Evolutionary conservation across 2,113 vertebrate species (phyloP).

Genomic region (Bos javanicus): DNA sequence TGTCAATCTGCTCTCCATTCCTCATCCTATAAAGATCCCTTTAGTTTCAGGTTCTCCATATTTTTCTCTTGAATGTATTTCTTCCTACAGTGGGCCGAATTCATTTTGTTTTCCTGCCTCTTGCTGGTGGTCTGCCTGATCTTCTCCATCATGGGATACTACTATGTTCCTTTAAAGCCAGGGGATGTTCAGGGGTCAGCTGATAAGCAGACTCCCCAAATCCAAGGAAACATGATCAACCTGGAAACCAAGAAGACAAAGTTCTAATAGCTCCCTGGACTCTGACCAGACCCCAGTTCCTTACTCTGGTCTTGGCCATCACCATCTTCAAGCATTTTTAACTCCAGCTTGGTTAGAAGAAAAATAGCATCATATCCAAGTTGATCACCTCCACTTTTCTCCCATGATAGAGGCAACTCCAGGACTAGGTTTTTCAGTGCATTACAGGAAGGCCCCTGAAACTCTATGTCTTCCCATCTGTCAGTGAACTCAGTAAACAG

Average conservation of each 20-base stretch:
- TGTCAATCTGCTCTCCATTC: background rate
- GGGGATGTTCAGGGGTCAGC: conserved; percentile 77
- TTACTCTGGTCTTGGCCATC: background rate
- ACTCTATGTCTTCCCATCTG: background rate
- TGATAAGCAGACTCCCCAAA: conserved; percentile 71
- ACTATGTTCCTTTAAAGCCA: conserved; percentile 89
- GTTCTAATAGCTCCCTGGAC: conserved; percentile 78
- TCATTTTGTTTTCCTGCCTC: conserved; percentile 91
- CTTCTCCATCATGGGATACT: conserved; percentile 95
- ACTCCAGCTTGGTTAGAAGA: background rate
- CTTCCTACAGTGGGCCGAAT: conserved; percentile 93
- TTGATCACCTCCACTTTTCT: background rate
- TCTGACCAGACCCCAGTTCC: background rate
- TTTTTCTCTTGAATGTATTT: conserved; percentile 54
- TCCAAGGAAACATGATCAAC: conserved; percentile 69
- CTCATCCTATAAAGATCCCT: background rate
- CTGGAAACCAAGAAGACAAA: conserved; percentile 82
- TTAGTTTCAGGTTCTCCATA: background rate
- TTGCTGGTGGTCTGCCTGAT: conserved; percentile 90
- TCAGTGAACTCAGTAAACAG: background rate
- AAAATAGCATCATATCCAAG: background rate
- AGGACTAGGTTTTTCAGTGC: background rate
- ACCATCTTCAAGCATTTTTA: background rate
- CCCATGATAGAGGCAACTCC: background rate
- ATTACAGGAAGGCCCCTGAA: background rate